phyloP scores from a whole-genome alignment of 2,113 vertebrate genomes.

The Amphiprion percula region DNA sequence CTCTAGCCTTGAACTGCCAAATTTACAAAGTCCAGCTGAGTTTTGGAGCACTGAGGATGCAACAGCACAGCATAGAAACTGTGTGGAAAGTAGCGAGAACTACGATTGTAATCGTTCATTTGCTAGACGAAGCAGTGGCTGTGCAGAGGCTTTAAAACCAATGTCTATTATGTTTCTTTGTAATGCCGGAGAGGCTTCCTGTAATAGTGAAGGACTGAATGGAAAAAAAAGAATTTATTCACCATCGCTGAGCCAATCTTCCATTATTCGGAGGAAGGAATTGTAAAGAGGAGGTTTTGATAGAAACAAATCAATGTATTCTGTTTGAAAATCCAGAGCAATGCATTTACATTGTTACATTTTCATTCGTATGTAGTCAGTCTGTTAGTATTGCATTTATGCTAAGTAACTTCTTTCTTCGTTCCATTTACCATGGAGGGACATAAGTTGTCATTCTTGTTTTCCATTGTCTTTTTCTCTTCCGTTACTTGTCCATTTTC shows the following conservation, averaged over 20 bases:
- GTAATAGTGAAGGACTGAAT: not conserved
- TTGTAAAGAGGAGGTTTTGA: not conserved
- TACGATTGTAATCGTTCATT: not conserved
- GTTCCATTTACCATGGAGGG: not conserved
- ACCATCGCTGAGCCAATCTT: not conserved
- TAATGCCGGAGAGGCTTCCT: not conserved
- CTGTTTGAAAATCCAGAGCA: not conserved
- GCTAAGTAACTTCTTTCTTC: too few species aligned
- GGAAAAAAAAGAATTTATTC: not conserved
- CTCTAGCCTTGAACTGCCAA: not conserved
- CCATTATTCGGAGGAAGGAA: not conserved
- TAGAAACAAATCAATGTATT: not conserved
- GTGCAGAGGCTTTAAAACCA: slow-evolving; percentile 4
- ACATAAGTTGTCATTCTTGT: not conserved
- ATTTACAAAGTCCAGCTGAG: not conserved
- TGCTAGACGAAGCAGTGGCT: not conserved
- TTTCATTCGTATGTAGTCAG: too few species aligned
- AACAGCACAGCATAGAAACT: not conserved
- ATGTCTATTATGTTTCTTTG: slow-evolving; percentile 1
- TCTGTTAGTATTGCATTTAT: too few species aligned
- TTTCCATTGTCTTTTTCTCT: not conserved
- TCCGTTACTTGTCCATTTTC: not conserved
- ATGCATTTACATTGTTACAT: too few species aligned
- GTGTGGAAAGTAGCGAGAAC: not conserved
- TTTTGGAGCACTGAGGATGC: not conserved